Evolutionary conservation across 1,140 invertebrate genomes (phyloP).

Genomic region (Drosophila mojavensis): DNA sequence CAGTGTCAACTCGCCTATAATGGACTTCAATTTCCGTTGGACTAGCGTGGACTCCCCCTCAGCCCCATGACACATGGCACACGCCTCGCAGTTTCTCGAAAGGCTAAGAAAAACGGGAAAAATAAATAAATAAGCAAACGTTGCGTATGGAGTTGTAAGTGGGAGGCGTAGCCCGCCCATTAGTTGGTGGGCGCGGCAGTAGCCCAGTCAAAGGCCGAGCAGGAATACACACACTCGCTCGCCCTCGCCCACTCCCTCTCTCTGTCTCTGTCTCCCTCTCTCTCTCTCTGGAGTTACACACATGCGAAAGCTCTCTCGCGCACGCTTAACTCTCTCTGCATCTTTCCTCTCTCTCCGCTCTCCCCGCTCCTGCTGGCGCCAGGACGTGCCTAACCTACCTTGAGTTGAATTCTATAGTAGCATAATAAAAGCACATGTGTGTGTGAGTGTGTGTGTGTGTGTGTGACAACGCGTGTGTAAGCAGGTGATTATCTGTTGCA

Average conservation of each 20-base stretch:
- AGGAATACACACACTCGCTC: slow-evolving; percentile 41
- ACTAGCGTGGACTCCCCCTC: neutral
- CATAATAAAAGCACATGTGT: slow-evolving; percentile 52
- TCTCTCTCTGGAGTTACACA: neutral
- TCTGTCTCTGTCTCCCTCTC: neutral
- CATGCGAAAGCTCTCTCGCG: slow-evolving; percentile 18
- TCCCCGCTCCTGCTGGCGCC: neutral
- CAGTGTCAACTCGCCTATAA: slow-evolving; percentile 62
- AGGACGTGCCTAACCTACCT: slow-evolving; percentile 80
- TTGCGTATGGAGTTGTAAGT: slow-evolving; percentile 21
- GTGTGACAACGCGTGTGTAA: slow-evolving; percentile 62
- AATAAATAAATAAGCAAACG: slow-evolving; percentile 16
- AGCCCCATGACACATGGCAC: slow-evolving; percentile 28
- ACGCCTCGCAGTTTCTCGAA: slow-evolving; percentile 68
- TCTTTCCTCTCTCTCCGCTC: slow-evolving; percentile 8
- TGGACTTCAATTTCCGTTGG: slow-evolving; percentile 73
- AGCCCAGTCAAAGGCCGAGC: slow-evolving; percentile 34
- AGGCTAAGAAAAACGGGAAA: slow-evolving; percentile 40
- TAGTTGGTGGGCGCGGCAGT: slow-evolving; percentile 72
- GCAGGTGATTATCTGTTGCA: slow-evolving; percentile 83
- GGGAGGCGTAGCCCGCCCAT: slow-evolving; percentile 13
- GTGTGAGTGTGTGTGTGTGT: slow-evolving; percentile 12
- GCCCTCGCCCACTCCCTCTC: slow-evolving; percentile 13
- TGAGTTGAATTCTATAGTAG: slow-evolving; percentile 75
- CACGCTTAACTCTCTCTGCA: slow-evolving; percentile 18